Evolutionary conservation across 2,113 vertebrate species (phyloP).

Genomic region (Stegastes partitus): DNA sequence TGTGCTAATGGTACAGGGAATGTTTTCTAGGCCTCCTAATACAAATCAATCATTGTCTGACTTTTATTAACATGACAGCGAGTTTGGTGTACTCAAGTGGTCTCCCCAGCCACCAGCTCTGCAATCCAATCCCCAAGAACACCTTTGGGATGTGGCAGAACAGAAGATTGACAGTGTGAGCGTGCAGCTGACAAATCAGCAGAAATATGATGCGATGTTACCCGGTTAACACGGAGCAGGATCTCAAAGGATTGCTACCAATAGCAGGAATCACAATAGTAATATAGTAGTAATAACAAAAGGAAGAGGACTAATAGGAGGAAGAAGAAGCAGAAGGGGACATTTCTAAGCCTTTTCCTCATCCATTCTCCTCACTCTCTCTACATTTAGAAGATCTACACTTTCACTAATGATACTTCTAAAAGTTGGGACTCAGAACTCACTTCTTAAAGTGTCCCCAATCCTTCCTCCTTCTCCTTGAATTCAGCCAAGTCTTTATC

Average conservation of each 20-base stretch:
- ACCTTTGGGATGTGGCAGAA: conserved; percentile 1
- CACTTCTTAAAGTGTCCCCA: background rate
- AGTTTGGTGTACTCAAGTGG: background rate
- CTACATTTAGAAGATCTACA: background rate
- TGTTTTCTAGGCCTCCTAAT: too few species aligned
- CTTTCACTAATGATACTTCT: background rate
- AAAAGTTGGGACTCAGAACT: background rate
- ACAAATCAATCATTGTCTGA: too few species aligned
- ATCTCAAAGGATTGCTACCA: too few species aligned
- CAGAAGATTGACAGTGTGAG: background rate
- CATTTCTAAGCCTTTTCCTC: too few species aligned
- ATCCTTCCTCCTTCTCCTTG: background rate
- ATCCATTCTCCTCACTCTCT: background rate
- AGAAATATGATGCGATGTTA: background rate
- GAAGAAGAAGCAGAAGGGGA: too few species aligned
- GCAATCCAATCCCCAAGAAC: background rate
- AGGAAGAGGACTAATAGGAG: too few species aligned
- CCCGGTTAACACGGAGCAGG: background rate
- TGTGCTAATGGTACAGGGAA: too few species aligned
- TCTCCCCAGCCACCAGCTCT: background rate
- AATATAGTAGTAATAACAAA: too few species aligned
- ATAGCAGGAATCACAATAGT: too few species aligned
- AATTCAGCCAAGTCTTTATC: conserved; percentile 18
- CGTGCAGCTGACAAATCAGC: background rate
- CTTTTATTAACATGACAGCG: background rate